Conservation (phyloP, 2,797 vertebrate genomes). For the Spondyliosoma cantharus region DNA sequence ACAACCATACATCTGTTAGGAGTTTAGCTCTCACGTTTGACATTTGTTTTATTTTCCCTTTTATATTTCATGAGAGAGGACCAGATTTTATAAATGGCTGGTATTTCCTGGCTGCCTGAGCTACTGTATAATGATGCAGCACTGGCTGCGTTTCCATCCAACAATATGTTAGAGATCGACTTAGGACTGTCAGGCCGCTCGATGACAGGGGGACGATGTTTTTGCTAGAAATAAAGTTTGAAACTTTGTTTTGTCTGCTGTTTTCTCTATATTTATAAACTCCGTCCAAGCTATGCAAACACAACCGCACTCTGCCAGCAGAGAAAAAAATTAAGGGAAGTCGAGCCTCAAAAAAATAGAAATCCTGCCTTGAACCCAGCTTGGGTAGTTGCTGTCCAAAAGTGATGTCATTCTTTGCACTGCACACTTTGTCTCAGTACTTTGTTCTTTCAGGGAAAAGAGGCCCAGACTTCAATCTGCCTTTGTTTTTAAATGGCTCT, state of each 20-base stretch:
- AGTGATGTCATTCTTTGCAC: slow-evolving; percentile 80
- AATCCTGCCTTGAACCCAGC: slow-evolving; percentile 69
- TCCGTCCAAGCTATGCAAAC: slow-evolving; percentile 71
- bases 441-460: slow-evolving; percentile 69
- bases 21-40: slow-evolving; percentile 57
- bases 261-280: slow-evolving; percentile 71
- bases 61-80: slow-evolving; percentile 67
- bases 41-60: slow-evolving; percentile 61
- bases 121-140: slow-evolving; percentile 77
- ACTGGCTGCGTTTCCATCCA: slow-evolving; percentile 59
- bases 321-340: slow-evolving; percentile 53
- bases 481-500: slow-evolving; percentile 68
- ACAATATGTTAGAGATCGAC: slow-evolving; percentile 56
- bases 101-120: slow-evolving; percentile 73
- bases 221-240: slow-evolving; percentile 81
- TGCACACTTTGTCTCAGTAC: slow-evolving; percentile 77
- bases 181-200: slow-evolving; percentile 54
- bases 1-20: slow-evolving; percentile 52
- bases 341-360: slow-evolving; percentile 47
- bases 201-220: slow-evolving; percentile 60
- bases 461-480: slow-evolving; percentile 55
- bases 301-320: slow-evolving; percentile 45
- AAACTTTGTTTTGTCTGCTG: slow-evolving; percentile 75
- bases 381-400: slow-evolving; percentile 70
- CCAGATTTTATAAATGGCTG: slow-evolving; percentile 70